Percentiles rank a stretch among this genome's conserved stretches.
These are phyloP conservation scores for Eclectus roratus DNA, from an alignment of 2,113 vertebrate genomes.

Conservation along the genomic window DNA sequence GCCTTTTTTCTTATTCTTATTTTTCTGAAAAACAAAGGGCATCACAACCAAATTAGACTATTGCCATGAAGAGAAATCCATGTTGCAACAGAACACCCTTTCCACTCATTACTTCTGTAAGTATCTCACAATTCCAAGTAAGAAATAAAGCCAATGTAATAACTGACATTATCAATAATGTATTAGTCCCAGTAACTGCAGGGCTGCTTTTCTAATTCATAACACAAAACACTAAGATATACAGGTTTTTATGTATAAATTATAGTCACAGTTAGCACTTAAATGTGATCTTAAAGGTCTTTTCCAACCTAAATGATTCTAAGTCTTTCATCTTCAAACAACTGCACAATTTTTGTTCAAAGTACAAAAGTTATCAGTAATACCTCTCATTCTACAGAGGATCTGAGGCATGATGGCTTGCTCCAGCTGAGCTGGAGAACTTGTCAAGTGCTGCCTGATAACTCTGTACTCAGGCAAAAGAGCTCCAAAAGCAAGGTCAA, in stretches of 20 bases:
- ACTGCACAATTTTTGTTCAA: neutral
- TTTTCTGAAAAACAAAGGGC: slow-evolving; percentile 80
- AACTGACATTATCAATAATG: neutral
- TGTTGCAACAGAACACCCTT: neutral
- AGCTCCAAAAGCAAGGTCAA: neutral
- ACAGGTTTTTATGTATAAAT: neutral
- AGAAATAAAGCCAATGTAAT: neutral
- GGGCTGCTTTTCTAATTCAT: neutral
- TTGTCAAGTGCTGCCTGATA: neutral
- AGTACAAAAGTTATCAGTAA: neutral
- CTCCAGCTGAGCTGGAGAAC: neutral
- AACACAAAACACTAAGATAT: neutral
- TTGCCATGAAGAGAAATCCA: neutral
- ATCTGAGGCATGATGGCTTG: neutral
- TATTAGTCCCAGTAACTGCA: neutral
- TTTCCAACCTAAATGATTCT: neutral
- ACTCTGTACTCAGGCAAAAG: neutral
- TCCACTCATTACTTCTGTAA: neutral
- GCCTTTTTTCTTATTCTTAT: slow-evolving; percentile 94
- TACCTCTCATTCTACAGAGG: neutral
- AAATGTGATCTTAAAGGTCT: neutral
- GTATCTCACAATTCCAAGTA: neutral
- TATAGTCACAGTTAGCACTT: neutral
- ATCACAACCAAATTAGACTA: neutral
- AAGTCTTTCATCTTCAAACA: neutral